A percentile compares a stretch with the other conserved stretches of the same genome.
Evolutionary conservation across 2,888 invertebrate genomes (phyloP).

Genomic region (Dyspetes luteomarginatus): DNA sequence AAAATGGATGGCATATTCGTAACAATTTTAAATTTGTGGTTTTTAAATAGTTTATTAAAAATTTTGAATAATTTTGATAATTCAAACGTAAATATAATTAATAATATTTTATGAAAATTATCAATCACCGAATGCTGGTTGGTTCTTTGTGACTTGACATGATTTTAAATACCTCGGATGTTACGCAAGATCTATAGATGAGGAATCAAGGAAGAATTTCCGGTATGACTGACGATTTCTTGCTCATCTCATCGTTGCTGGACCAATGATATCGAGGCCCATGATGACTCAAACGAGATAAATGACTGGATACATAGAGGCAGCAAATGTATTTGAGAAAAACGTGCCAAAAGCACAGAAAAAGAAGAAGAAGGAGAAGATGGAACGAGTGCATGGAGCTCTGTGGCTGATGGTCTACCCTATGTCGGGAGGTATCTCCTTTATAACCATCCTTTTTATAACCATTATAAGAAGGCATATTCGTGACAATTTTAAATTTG

Average conservation of each 20-base stretch:
- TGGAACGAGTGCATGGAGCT: slow-evolving; percentile 31
- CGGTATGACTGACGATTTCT: slow-evolving; percentile 38
- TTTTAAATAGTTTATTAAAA: too few species aligned
- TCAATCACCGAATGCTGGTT: too few species aligned
- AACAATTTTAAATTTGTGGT: too few species aligned
- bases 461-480: neutral
- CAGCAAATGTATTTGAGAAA: too few species aligned
- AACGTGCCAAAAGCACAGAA: slow-evolving; percentile 14
- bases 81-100: too few species aligned
- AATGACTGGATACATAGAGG: too few species aligned
- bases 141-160: too few species aligned
- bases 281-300: slow-evolving; percentile 40
- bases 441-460: slow-evolving; percentile 56
- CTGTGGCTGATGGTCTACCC: slow-evolving; percentile 48
- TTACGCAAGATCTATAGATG: too few species aligned
- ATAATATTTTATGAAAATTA: too few species aligned
- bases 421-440: slow-evolving; percentile 44
- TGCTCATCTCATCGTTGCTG: neutral
- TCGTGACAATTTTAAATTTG: too few species aligned
- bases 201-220: slow-evolving; percentile 59
- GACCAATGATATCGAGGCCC: slow-evolving; percentile 21
- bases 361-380: slow-evolving; percentile 27
- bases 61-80: too few species aligned
- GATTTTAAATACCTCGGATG: neutral
- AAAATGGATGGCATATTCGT: too few species aligned